Evolutionary conservation across 2,888 invertebrate species (phyloP), one percentile per base, ranked within the genome.

Genomic region (Leptinotarsa haldemani): DNA sequence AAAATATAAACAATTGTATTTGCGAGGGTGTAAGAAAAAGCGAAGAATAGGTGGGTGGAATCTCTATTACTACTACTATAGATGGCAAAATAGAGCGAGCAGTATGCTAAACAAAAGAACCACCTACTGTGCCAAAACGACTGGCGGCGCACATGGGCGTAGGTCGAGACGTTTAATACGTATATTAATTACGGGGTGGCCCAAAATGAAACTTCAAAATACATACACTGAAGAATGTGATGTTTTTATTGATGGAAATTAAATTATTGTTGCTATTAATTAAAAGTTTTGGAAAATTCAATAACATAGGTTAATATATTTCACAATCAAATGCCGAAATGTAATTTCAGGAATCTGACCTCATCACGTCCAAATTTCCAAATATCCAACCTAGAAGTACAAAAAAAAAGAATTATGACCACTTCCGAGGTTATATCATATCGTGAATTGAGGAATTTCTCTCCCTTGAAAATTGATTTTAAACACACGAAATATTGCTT

Each of bases 31-130:
- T 73, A 75, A 74, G 58, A 72, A 74, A 64, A 69, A 76, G 74
- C 65, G 70, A 74, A 77, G 72, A 73, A 70, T 52, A 66, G 66
- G 80, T 80, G 77, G 80, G 78, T 77, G 78, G 73, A 77, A 73
- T 77, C 74, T 77, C 76, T 76, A 77, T 72, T 46, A 71, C 74
- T 75, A 61, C 30, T 61, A n/a, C 69, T 77, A 73, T 48, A 74
- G 77, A 79, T 66, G 77, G 80, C 72, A 75, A 79, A 78, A 76
- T 75, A 71, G 79, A 76, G 74, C 76, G 71, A 61, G 67, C 53
- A 69, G 72, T 74, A 71, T 65, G 73, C 73, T 74, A 71, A 78
- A 78, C 77, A 77, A 77, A 76, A 71, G 63, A 76, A 77, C 64
- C 73, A 74, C 76, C 75, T 76, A 77, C 75, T 76, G 75, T 70